These are phyloP conservation scores for Poecile montanus DNA, from an alignment of 2,797 vertebrate species.

Conservation along the genomic window DNA sequence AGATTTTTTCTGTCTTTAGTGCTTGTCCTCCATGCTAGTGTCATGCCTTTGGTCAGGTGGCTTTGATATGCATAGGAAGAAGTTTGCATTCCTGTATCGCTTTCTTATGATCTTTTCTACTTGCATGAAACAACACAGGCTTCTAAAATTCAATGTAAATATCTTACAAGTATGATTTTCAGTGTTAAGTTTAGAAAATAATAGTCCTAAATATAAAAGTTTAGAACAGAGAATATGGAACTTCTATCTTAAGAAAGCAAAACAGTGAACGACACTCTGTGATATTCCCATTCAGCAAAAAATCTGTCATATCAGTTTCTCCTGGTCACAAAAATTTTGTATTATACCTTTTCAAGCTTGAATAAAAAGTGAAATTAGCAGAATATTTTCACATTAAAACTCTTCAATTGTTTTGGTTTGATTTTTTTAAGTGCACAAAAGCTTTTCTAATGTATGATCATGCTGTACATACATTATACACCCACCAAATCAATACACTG, in stretches of 20 bases:
- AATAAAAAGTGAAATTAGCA: neutral
- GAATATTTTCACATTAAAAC: neutral
- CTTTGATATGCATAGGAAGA: neutral
- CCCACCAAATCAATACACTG: neutral
- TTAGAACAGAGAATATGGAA: neutral
- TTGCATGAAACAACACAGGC: neutral
- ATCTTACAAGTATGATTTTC: neutral
- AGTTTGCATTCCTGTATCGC: neutral
- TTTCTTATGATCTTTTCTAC: neutral
- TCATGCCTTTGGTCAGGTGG: neutral
- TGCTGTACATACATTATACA: neutral
- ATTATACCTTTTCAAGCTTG: neutral
- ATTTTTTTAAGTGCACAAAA: neutral
- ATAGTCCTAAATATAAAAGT: neutral
- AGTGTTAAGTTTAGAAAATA: neutral
- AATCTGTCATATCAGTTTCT: neutral
- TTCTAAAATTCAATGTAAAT: neutral
- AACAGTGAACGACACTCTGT: neutral
- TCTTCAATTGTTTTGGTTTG: neutral
- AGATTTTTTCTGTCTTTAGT: neutral
- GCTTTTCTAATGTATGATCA: neutral
- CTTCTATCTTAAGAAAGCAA: neutral
- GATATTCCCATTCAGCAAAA: neutral
- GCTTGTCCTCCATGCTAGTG: neutral
- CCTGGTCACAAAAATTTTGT: neutral